Conservation (phyloP, 2,113 vertebrate species). For the Pavo muticus region DNA sequence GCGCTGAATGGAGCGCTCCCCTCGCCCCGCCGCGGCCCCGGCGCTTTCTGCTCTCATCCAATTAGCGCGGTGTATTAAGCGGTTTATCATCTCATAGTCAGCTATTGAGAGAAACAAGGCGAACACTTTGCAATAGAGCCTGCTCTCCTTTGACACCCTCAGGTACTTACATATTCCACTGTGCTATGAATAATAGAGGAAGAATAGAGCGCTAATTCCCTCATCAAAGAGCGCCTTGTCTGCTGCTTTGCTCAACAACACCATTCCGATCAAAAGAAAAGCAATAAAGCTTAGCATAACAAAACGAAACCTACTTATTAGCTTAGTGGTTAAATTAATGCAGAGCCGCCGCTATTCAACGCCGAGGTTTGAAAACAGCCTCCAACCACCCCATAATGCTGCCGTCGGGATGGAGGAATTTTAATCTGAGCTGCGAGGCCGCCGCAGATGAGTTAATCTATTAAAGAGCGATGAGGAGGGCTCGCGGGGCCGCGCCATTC, state of each 20-base stretch:
- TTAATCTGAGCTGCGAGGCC: slow-evolving; percentile 88
- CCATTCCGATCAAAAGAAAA: slow-evolving; percentile 99
- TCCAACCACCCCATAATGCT: slow-evolving; percentile 88
- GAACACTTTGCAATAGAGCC: slow-evolving; percentile 99
- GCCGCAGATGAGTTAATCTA: slow-evolving; percentile 89
- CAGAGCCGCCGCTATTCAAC: slow-evolving; percentile 93
- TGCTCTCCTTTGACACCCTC: slow-evolving; percentile 99
- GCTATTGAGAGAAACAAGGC: slow-evolving; percentile 99
- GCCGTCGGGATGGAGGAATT: slow-evolving; percentile 88
- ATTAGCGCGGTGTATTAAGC: slow-evolving; percentile 99
- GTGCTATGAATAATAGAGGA: slow-evolving; percentile 99
- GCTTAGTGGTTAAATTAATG: slow-evolving; percentile 99
- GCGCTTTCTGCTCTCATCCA: slow-evolving; percentile 99
- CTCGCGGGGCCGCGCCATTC: not conserved
- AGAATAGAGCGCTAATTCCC: slow-evolving; percentile 99
- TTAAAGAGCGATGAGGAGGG: slow-evolving; percentile 85
- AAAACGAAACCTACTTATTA: slow-evolving; percentile 99
- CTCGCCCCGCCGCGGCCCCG: slow-evolving; percentile 77
- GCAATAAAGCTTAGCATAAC: slow-evolving; percentile 99
- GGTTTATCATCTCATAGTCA: slow-evolving; percentile 99
- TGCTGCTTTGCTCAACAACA: slow-evolving; percentile 97
- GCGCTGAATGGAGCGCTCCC: slow-evolving; percentile 66
- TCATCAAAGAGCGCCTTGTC: slow-evolving; percentile 99
- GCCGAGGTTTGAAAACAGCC: slow-evolving; percentile 92
- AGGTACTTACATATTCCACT: slow-evolving; percentile 98